A percentile compares a stretch with the other conserved stretches of the same genome.
phyloP scores from a whole-genome alignment of 2,888 invertebrate species.

The Phania funesta region DNA sequence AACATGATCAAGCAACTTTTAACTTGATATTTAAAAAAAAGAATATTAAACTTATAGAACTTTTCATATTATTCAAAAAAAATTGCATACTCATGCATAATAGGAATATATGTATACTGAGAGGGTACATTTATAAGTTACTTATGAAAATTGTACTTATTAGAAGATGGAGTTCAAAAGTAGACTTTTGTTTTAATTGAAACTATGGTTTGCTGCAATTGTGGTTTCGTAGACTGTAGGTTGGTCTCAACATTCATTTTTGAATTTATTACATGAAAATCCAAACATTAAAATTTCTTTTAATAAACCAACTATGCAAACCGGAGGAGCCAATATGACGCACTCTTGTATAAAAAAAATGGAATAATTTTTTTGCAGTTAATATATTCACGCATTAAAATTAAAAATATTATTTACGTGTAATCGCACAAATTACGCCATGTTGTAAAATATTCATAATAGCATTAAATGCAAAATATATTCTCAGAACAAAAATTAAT shows the following conservation, averaged over 20 bases:
- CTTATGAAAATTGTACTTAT: too few species aligned
- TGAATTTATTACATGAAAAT: too few species aligned
- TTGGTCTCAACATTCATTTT: background rate
- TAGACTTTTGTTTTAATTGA: too few species aligned
- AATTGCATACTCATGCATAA: background rate
- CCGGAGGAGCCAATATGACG: background rate
- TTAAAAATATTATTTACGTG: constrained; percentile 4
- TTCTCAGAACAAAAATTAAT: constrained; percentile 26
- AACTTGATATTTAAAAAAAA: background rate
- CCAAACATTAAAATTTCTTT: too few species aligned
- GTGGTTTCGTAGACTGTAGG: too few species aligned
- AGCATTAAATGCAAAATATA: constrained; percentile 4
- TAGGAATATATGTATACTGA: background rate
- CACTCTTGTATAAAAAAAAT: background rate
- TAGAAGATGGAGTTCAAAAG: too few species aligned
- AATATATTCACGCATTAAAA: constrained; percentile 11
- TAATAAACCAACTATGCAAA: background rate
- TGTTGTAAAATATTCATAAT: background rate
- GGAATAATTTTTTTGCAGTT: background rate
- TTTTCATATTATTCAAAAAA: background rate
- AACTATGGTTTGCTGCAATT: too few species aligned
- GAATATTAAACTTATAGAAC: background rate
- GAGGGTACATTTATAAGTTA: background rate
- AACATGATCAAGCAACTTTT: too few species aligned
- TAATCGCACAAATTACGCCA: constrained; percentile 12